Percentiles rank a stretch among this genome's conserved stretches.
phyloP scores from a whole-genome alignment of 1,140 invertebrate genomes.

The Cepaea nemoralis region DNA sequence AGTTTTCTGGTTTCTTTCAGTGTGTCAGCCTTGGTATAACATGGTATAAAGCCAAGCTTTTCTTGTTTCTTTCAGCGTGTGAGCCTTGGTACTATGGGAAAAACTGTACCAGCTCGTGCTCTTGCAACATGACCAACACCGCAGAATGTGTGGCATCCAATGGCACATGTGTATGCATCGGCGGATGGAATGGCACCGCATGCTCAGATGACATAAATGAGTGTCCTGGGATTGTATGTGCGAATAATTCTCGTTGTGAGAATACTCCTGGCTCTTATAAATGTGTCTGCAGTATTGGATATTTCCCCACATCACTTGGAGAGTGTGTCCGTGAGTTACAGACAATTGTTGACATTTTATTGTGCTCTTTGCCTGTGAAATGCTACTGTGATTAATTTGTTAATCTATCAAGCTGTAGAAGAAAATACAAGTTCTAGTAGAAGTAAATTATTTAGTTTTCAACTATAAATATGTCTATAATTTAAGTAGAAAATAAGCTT shows the following conservation, averaged over 20 bases:
- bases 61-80: slow-evolving; percentile 35
- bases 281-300: slow-evolving; percentile 29
- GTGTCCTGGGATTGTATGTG: slow-evolving; percentile 76
- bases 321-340: slow-evolving; percentile 26
- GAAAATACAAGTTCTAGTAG: too few relatives aligned
- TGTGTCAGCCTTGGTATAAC: too few relatives aligned
- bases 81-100: slow-evolving; percentile 27
- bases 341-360: too few relatives aligned
- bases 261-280: slow-evolving; percentile 22
- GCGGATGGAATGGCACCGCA: slow-evolving; percentile 69
- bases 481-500: too few relatives aligned
- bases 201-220: slow-evolving; percentile 94
- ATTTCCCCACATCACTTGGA: not conserved
- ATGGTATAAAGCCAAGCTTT: too few relatives aligned
- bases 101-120: slow-evolving; percentile 20
- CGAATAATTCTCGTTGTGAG: slow-evolving; percentile 64
- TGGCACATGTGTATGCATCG: slow-evolving; percentile 87
- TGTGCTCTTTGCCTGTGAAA: too few relatives aligned
- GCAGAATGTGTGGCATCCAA: not conserved
- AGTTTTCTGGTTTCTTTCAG: too few relatives aligned
- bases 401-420: too few relatives aligned
- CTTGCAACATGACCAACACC: slow-evolving; percentile 32
- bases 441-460: too few relatives aligned
- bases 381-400: too few relatives aligned
- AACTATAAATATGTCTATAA: too few relatives aligned